Base-by-base conservation (phyloP, 2,888 invertebrate genomes). In the Cyaniris semiargus region DNA sequence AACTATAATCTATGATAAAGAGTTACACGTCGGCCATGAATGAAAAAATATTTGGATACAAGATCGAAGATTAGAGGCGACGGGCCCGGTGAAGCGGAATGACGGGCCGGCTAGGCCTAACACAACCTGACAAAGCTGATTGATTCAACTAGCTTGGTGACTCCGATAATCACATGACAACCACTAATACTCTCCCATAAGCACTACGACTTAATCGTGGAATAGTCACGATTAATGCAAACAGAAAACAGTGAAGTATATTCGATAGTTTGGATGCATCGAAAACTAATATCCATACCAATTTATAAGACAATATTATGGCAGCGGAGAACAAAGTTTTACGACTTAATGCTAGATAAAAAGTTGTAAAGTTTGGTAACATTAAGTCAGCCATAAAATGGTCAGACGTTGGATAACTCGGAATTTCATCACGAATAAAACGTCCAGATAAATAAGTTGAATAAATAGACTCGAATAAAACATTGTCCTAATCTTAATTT, bases 11-110 rank as follows among this genome's bases (percentile, higher is more conserved):
- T 90, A 90, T 89, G 91, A 92, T 93, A 91, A 90, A 90, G 83
- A 81, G 83, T 82, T 86, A 87, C 84, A 85, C 83, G 87, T 88
- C 90, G 90, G 71, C 10, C 53, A 91, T 92, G 90, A 92, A 93
- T 91, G 90, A 89, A 91, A 90, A 89, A 89, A 89, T 88, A 90
- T 92, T 90, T 87, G 83, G 89, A 88, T 91, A 89, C 90, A 90
- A 89, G 86, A 87, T 79, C 83, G 86, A 87, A 90, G 89, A 92
- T 91, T 92, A 90, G 85, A 86, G 83, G 83, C 81, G 81, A 84
- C 83, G 86, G 86, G 87, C 85, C 86, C 88, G 87, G 81, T 83
- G 85, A 83, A 88, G 88, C 87, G 83, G 81, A 85, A 81, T 83
- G 87, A 85, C 86, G 89, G 83, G 87, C 88, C 84, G 82, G 86